Percentiles rank a stretch among this genome's conserved stretches.
phyloP scores from a whole-genome alignment of 2,888 invertebrate genomes.

The Drosophila demipolita region DNA sequence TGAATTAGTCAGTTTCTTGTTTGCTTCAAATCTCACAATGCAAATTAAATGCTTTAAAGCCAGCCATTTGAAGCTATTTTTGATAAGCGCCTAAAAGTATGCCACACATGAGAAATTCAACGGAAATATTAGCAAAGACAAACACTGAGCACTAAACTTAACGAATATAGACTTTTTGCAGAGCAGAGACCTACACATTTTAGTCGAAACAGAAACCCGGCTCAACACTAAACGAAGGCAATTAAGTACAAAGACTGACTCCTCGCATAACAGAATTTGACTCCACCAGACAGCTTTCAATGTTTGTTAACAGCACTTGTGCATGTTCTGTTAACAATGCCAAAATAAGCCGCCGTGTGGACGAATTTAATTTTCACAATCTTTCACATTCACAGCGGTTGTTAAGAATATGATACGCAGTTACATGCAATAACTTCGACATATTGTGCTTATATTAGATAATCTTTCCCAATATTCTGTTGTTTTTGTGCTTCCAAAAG shows the following conservation, averaged over 20 bases:
- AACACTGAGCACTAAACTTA: not conserved
- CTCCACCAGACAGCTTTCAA: not conserved
- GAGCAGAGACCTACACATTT: not conserved
- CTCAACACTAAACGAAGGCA: not conserved
- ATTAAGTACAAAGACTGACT: not conserved
- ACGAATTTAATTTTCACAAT: not conserved
- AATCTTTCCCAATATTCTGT: not conserved
- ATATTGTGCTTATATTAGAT: not conserved
- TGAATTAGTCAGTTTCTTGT: not conserved
- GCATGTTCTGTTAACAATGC: not conserved
- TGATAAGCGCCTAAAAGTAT: conserved; percentile 3
- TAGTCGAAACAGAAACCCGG: not conserved
- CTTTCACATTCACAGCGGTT: not conserved
- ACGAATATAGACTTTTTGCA: not conserved
- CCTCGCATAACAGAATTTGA: conserved; percentile 1
- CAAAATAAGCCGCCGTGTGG: not conserved
- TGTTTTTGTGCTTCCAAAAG: no score
- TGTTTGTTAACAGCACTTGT: not conserved
- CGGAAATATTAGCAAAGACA: not conserved
- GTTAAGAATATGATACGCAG: not conserved
- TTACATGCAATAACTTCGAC: not conserved
- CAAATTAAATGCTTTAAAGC: not conserved
- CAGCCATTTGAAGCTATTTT: not conserved
- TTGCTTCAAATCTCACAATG: not conserved
- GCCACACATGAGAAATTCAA: not conserved